phyloP scores from a whole-genome alignment of 1,140 invertebrate genomes.

The Babylonia areolata region DNA sequence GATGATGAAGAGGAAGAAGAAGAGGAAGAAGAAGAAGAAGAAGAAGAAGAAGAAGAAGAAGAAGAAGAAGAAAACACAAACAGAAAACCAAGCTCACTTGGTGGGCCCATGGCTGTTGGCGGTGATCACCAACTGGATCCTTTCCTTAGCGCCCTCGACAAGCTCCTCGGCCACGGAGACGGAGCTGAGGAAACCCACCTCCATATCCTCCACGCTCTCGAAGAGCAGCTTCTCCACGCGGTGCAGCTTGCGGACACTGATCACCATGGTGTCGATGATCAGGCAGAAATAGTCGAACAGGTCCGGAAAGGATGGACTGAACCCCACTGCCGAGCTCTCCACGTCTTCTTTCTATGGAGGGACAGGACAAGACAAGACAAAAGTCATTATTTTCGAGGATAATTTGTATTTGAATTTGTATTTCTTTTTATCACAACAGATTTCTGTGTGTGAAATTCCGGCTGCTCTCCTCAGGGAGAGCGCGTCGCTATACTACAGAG shows the following conservation, averaged over 20 bases:
- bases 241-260: conserved; percentile 66
- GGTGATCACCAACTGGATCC: conserved; percentile 78
- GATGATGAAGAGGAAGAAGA: too few relatives aligned
- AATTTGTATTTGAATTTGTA: too few relatives aligned
- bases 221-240: conserved; percentile 72
- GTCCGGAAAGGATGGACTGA: conserved; percentile 70
- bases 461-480: too few relatives aligned
- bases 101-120: conserved; percentile 82
- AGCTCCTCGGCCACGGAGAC: conserved; percentile 72
- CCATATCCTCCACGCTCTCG: conserved; percentile 65
- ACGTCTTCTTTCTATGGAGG: conserved; percentile 63
- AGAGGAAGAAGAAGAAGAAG: too few relatives aligned
- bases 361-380: neutral
- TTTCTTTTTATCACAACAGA: too few relatives aligned
- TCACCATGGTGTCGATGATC: conserved; percentile 72
- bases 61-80: too few relatives aligned
- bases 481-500: too few relatives aligned
- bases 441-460: too few relatives aligned
- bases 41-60: too few relatives aligned
- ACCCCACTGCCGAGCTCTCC: conserved; percentile 60
- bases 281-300: conserved; percentile 69
- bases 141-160: conserved; percentile 68
- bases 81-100: conserved; percentile 54
- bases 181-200: conserved; percentile 58
- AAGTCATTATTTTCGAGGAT: neutral